phyloP scores from a whole-genome alignment of 2,888 invertebrate species.

The Temnothorax unifasciatus region DNA sequence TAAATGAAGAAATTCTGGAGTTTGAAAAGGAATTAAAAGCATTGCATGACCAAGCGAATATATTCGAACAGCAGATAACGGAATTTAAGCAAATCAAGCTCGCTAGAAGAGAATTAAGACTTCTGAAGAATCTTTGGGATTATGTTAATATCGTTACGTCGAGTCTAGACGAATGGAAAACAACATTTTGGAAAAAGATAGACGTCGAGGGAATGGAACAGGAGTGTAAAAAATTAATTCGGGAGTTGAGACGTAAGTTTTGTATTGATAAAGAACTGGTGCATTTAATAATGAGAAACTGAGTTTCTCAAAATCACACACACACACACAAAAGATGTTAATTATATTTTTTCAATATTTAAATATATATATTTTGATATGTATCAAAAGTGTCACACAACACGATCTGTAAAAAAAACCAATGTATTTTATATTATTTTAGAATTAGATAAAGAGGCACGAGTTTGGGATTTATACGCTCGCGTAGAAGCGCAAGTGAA shows the following conservation, averaged over 20 bases:
- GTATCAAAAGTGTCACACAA: not conserved
- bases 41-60: slow-evolving; percentile 91
- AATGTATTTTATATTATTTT: slow-evolving; percentile 26
- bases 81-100: slow-evolving; percentile 93
- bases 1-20: slow-evolving; percentile 89
- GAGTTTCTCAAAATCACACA: not conserved
- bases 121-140: slow-evolving; percentile 95
- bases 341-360: not conserved
- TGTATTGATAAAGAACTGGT: not conserved
- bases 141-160: slow-evolving; percentile 93
- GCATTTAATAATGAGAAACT: not conserved
- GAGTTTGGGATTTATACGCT: slow-evolving; percentile 92
- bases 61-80: slow-evolving; percentile 95
- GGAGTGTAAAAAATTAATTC: slow-evolving; percentile 96
- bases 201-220: slow-evolving; percentile 98
- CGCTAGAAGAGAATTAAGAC: slow-evolving; percentile 92
- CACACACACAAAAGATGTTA: not conserved
- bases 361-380: not conserved
- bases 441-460: slow-evolving; percentile 89
- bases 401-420: not conserved
- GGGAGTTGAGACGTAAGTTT: slow-evolving; percentile 91
- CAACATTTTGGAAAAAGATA: slow-evolving; percentile 96
- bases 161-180: slow-evolving; percentile 96
- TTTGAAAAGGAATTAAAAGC: slow-evolving; percentile 91
- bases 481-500: slow-evolving; percentile 93